Conservation (phyloP, 23 tunicate genomes). For the Aplidium turbinatum region DNA sequence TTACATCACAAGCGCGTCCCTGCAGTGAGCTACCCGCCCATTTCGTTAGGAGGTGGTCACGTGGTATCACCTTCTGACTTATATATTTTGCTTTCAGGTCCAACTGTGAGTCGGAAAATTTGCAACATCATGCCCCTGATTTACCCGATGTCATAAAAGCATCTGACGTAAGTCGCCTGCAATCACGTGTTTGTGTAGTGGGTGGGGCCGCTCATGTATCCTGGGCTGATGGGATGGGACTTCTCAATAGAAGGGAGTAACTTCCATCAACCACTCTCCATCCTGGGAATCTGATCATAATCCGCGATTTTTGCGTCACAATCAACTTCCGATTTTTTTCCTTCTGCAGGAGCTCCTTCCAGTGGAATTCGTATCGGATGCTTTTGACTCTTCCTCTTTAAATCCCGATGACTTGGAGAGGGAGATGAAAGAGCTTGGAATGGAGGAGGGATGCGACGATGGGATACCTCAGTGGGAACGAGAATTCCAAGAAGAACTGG, state of each 20-base stretch:
- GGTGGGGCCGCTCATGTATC: too few species aligned
- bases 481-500: constrained; percentile 79
- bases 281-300: not conserved
- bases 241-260: too few species aligned
- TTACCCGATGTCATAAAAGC: too few species aligned
- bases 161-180: too few species aligned
- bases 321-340: not conserved
- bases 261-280: not conserved
- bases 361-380: constrained; percentile 74
- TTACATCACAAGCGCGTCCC: too few species aligned
- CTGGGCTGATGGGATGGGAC: too few species aligned
- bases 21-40: too few species aligned
- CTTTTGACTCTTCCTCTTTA: constrained; percentile 60
- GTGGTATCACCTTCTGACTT: too few species aligned
- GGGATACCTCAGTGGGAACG: constrained; percentile 88
- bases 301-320: not conserved
- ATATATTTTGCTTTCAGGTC: too few species aligned
- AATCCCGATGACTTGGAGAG: constrained; percentile 78
- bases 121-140: too few species aligned
- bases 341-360: constrained; percentile 15
- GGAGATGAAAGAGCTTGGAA: constrained; percentile 73
- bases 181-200: not conserved
- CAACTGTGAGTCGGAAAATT: too few species aligned
- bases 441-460: constrained; percentile 26
- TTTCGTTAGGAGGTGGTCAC: too few species aligned